Evolutionary conservation across 2,113 vertebrate genomes (phyloP).

Genomic region (Lutjanus erythropterus): DNA sequence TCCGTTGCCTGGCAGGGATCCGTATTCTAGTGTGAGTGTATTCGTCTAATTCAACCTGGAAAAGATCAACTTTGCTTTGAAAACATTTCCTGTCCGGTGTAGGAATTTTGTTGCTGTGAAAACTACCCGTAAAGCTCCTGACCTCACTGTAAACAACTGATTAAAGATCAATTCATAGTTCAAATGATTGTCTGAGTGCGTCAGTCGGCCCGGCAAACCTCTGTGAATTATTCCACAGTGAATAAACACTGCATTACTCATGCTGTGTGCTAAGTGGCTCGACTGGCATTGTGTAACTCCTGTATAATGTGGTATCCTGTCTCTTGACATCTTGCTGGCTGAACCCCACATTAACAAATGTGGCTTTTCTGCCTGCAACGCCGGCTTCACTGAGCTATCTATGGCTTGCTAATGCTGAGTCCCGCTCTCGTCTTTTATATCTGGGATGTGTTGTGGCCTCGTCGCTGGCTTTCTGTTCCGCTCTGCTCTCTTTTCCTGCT

Average conservation of each 20-base stretch:
- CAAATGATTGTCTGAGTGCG: conserved; percentile 13
- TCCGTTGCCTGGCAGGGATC: no score
- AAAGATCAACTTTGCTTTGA: neutral
- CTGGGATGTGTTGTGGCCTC: conserved; percentile 38
- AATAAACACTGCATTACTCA: conserved; percentile 69
- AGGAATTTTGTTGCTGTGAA: neutral
- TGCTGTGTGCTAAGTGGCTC: conserved; percentile 48
- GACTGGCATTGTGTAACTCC: conserved; percentile 74
- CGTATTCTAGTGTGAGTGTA: no score
- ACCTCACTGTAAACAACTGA: neutral
- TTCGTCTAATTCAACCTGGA: no score
- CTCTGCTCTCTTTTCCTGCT: conserved; percentile 42
- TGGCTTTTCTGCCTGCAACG: conserved; percentile 31
- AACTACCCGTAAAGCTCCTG: neutral
- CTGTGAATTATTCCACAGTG: conserved; percentile 27
- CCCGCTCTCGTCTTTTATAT: conserved; percentile 52
- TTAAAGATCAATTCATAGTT: conserved; percentile 33
- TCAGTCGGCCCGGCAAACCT: conserved; percentile 1
- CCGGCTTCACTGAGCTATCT: conserved; percentile 54
- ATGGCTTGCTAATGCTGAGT: conserved; percentile 36
- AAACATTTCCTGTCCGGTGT: neutral
- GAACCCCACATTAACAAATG: conserved; percentile 56
- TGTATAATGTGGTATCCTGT: conserved; percentile 62
- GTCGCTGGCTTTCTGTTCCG: conserved; percentile 44
- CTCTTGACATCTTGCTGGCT: conserved; percentile 69